These are phyloP conservation scores for Ophiothrix spiculata DNA, from an alignment of 35 echinoderm and acorn worm species.

Conservation along the genomic window DNA sequence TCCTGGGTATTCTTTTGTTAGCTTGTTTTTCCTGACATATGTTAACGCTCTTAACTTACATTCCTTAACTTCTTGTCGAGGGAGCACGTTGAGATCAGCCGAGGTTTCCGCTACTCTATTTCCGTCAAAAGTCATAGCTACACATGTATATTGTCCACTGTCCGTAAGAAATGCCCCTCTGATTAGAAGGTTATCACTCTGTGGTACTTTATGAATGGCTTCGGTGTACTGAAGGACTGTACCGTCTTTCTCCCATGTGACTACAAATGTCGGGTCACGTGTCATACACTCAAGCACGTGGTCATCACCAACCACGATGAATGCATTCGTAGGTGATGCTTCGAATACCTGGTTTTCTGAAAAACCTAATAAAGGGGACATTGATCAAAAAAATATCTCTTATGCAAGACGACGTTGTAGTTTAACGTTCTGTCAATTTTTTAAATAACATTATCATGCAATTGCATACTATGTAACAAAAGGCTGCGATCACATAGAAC, in stretches of 20 bases:
- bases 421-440: too few species aligned
- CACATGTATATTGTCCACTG: conserved; percentile 62
- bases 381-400: neutral
- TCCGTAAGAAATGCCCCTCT: conserved; percentile 13
- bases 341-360: conserved; percentile 16
- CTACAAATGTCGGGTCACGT: neutral
- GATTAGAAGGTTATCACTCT: conserved; percentile 44
- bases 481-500: too few species aligned
- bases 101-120: conserved; percentile 16
- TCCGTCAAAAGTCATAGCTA: conserved; percentile 16
- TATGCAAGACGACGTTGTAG: too few species aligned
- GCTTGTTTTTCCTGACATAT: neutral
- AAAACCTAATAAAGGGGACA: neutral
- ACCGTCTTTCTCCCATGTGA: conserved; percentile 71
- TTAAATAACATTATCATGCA: too few species aligned
- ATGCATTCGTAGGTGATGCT: conserved; percentile 16
- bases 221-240: conserved; percentile 31
- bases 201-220: conserved; percentile 14
- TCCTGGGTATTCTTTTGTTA: too few species aligned
- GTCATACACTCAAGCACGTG: conserved; percentile 42
- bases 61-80: conserved; percentile 14
- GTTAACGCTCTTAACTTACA: conserved; percentile 7
- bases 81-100: conserved; percentile 23
- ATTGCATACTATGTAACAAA: too few species aligned
- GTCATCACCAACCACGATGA: conserved; percentile 22